These are phyloP conservation scores for Muraenolepis orangiensis DNA, from an alignment of 2,797 vertebrate genomes.

Conservation along the genomic window DNA sequence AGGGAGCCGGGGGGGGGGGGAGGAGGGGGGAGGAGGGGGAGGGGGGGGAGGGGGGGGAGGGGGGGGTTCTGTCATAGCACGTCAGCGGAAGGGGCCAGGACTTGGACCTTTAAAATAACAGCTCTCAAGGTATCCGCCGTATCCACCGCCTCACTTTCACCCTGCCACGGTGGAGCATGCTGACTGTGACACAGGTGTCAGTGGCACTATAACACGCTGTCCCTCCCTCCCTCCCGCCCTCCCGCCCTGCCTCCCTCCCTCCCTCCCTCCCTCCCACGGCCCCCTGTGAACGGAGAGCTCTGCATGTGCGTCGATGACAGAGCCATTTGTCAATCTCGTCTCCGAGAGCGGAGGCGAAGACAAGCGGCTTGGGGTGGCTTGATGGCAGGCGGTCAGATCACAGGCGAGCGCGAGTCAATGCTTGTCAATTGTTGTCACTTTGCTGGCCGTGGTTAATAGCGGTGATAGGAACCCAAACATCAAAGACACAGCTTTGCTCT, in stretches of 20 bases:
- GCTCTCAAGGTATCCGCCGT: background rate
- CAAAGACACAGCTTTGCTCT: background rate
- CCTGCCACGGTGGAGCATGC: background rate
- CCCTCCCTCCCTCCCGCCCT: background rate
- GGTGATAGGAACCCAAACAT: background rate
- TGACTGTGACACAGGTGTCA: background rate
- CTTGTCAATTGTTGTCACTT: background rate
- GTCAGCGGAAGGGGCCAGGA: too few species aligned
- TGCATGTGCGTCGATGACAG: background rate
- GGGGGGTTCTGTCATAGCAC: too few species aligned
- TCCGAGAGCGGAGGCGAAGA: background rate
- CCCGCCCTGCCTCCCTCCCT: background rate
- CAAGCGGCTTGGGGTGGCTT: background rate
- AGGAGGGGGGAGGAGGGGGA: too few species aligned
- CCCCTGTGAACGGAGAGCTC: too few species aligned
- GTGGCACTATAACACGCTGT: background rate
- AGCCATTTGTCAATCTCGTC: background rate
- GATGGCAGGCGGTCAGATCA: too few species aligned
- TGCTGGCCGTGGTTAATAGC: too few species aligned
- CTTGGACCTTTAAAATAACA: background rate
- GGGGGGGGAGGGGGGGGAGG: too few species aligned
- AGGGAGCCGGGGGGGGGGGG: too few species aligned
- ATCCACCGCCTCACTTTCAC: background rate
- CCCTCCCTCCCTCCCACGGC: background rate
- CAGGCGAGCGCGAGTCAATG: background rate